phyloP scores from a whole-genome alignment of 2,113 vertebrate species.

The Ceyx margarethae region DNA sequence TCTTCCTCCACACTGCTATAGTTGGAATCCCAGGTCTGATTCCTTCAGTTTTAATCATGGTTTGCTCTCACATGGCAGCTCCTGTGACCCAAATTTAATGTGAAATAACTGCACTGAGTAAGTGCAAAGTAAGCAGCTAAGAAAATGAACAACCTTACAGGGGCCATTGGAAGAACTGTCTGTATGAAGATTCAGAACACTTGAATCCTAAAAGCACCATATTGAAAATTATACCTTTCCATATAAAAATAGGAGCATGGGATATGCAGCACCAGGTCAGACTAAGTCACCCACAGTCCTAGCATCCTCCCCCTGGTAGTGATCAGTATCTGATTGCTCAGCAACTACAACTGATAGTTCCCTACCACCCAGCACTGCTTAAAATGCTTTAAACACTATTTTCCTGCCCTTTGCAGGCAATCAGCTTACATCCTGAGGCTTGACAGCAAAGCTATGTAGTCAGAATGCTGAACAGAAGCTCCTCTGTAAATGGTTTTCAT shows the following conservation, averaged over 20 bases:
- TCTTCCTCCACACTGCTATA: background rate
- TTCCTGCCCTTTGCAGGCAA: slow-evolving; percentile 28
- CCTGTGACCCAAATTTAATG: background rate
- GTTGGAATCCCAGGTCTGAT: background rate
- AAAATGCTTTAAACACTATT: background rate
- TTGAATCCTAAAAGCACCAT: background rate
- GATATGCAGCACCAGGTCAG: background rate
- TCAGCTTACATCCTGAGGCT: background rate
- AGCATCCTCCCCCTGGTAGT: background rate
- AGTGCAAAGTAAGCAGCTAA: background rate
- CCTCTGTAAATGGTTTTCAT: background rate
- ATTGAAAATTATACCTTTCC: background rate
- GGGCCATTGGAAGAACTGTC: background rate
- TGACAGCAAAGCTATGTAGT: slow-evolving; percentile 26
- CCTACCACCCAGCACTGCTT: background rate
- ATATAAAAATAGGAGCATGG: background rate
- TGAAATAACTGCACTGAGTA: background rate
- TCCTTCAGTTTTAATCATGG: background rate
- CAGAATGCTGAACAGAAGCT: slow-evolving; percentile 16
- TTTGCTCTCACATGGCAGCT: background rate
- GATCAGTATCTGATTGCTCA: background rate
- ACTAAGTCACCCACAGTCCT: background rate
- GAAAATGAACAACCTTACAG: background rate
- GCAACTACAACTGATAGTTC: background rate
- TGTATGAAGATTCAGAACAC: background rate